These are phyloP conservation scores for Lasioglossum malachurum DNA, from an alignment of 2,888 invertebrate genomes.

Conservation along the genomic window DNA sequence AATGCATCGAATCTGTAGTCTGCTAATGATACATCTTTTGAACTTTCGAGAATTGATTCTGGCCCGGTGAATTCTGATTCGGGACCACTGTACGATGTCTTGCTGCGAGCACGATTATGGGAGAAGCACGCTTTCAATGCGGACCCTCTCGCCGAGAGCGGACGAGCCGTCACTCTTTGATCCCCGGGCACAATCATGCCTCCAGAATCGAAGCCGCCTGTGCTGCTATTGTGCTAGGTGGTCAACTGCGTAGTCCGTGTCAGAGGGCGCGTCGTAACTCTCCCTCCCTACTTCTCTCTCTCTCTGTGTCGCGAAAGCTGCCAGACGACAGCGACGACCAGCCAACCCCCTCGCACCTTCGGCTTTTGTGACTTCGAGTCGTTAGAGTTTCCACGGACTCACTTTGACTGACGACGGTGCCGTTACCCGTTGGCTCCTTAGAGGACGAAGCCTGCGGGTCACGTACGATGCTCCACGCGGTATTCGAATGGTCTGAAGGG, in stretches of 20 bases:
- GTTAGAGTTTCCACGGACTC: slow-evolving; percentile 36
- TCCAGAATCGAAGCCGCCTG: slow-evolving; percentile 62
- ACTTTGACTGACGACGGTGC: neutral
- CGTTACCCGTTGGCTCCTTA: neutral
- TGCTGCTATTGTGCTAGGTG: slow-evolving; percentile 61
- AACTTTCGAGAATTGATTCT: neutral
- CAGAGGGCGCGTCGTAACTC: slow-evolving; percentile 19
- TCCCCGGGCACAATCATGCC: slow-evolving; percentile 60
- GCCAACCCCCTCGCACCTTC: neutral
- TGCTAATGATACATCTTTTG: neutral
- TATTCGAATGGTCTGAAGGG: neutral
- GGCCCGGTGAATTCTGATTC: neutral
- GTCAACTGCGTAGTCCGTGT: slow-evolving; percentile 54
- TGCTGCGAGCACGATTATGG: neutral
- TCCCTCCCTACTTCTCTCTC: neutral
- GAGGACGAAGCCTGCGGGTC: neutral
- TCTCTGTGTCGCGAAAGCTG: neutral
- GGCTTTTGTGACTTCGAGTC: slow-evolving; percentile 19
- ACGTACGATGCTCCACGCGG: neutral
- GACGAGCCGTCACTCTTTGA: slow-evolving; percentile 59
- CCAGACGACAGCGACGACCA: neutral
- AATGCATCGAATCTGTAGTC: neutral
- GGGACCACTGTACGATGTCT: neutral
- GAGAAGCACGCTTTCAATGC: neutral
- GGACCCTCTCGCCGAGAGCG: slow-evolving; percentile 36